Percentiles rank a stretch among this genome's conserved stretches.
Evolutionary conservation across 2,797 vertebrate genomes (phyloP).

Genomic region (Rhyacichthys aspro): DNA sequence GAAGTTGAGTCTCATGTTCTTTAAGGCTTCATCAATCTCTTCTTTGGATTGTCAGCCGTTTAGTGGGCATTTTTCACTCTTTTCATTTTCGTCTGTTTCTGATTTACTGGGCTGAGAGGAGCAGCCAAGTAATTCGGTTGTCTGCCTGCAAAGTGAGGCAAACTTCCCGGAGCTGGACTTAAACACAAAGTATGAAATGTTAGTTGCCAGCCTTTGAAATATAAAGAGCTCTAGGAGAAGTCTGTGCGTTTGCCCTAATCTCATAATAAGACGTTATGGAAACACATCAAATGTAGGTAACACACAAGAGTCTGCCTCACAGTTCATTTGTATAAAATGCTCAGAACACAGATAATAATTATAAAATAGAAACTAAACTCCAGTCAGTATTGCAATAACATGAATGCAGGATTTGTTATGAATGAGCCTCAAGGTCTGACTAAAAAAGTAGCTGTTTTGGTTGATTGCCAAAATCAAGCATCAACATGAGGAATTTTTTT

Average conservation of each 20-base stretch:
- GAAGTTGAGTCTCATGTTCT: conserved; percentile 18
- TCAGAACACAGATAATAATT: conserved; percentile 7
- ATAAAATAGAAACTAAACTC: neutral
- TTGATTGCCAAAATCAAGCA: too few relatives aligned
- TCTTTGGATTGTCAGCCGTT: conserved; percentile 33
- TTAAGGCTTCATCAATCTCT: conserved; percentile 43
- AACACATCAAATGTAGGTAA: conserved; percentile 34
- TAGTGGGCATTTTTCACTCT: conserved; percentile 49
- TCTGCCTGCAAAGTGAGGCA: conserved; percentile 60
- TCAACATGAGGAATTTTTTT: too few relatives aligned
- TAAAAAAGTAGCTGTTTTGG: too few relatives aligned
- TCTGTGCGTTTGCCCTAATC: conserved; percentile 34
- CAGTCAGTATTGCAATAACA: neutral
- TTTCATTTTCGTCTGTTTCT: conserved; percentile 71
- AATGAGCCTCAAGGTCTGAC: too few relatives aligned
- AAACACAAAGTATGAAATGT: conserved; percentile 36
- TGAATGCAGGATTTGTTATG: too few relatives aligned
- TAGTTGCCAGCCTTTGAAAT: conserved; percentile 48
- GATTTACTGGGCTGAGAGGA: conserved; percentile 66
- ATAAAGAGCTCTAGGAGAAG: conserved; percentile 36
- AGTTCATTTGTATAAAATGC: conserved; percentile 14
- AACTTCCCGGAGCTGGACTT: conserved; percentile 50
- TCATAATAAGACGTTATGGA: conserved; percentile 34
- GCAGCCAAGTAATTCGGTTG: conserved; percentile 55
- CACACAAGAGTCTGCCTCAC: conserved; percentile 13